Evolutionary conservation across 2,888 invertebrate genomes (phyloP).

Genomic region (Lomographa bimaculata): DNA sequence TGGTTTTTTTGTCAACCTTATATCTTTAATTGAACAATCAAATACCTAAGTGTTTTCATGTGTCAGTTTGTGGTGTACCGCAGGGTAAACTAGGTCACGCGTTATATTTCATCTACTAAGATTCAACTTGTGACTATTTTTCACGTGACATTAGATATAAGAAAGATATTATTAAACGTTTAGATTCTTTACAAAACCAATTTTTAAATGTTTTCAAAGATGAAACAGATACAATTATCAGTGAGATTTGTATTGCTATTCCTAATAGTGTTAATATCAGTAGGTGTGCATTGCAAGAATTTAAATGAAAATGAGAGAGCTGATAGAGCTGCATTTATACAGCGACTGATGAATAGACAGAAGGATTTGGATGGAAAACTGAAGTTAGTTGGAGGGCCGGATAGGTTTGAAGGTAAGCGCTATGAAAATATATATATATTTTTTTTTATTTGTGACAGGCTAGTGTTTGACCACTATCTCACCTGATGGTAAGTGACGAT

Average conservation of each 20-base stretch:
- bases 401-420: constrained; percentile 87
- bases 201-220: no score
- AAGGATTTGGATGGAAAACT: constrained; percentile 89
- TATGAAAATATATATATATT: no score
- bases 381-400: constrained; percentile 87
- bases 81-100: constrained; percentile 22
- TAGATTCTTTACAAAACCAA: no score
- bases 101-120: neutral
- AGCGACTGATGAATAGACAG: constrained; percentile 87
- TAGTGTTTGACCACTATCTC: no score
- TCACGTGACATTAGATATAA: no score
- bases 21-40: no score
- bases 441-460: no score
- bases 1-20: no score
- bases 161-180: no score
- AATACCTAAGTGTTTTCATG: no score
- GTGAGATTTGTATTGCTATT: constrained; percentile 38
- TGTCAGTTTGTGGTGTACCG: constrained; percentile 13
- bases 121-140: no score
- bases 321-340: constrained; percentile 83
- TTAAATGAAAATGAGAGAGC: constrained; percentile 63
- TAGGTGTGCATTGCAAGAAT: constrained; percentile 50
- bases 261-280: constrained; percentile 37
- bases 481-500: no score
- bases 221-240: constrained; percentile 4